Percentiles rank a stretch among this genome's conserved stretches.
Evolutionary conservation across 1,140 invertebrate species (phyloP).

Genomic region (Cardiocondyla obscurior): DNA sequence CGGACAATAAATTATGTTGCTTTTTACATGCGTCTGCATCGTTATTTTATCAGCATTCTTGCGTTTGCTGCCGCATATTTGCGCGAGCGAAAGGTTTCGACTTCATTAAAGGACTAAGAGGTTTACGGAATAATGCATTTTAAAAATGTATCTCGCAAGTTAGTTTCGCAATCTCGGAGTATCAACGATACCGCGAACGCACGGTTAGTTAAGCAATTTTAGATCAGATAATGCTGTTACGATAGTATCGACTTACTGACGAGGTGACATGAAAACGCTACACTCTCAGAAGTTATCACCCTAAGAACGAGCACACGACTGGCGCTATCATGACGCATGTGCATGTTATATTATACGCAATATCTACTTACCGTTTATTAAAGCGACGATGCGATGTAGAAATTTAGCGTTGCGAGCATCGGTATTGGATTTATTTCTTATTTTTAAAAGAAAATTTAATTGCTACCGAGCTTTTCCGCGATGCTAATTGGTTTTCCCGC

Average conservation of each 20-base stretch:
- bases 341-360: not conserved
- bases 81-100: not conserved
- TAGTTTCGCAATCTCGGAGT: constrained; percentile 31
- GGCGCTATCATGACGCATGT: not conserved
- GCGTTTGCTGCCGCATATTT: not conserved
- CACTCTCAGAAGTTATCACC: constrained; percentile 14
- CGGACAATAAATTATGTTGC: not conserved
- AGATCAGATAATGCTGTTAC: constrained; percentile 37
- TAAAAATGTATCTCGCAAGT: constrained; percentile 20
- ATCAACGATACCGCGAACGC: constrained; percentile 25
- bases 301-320: not conserved
- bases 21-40: not conserved
- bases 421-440: not conserved
- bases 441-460: no score
- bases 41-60: not conserved
- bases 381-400: not conserved
- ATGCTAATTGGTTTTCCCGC: no score
- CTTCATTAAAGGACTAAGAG: not conserved
- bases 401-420: not conserved
- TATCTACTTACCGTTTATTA: not conserved
- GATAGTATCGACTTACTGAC: constrained; percentile 24
- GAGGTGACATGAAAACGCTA: not conserved
- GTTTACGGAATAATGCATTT: constrained; percentile 23
- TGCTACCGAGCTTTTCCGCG: no score
- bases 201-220: constrained; percentile 46